phyloP scores from a whole-genome alignment of 2,888 invertebrate genomes.

The Drosophila percnosoma region DNA sequence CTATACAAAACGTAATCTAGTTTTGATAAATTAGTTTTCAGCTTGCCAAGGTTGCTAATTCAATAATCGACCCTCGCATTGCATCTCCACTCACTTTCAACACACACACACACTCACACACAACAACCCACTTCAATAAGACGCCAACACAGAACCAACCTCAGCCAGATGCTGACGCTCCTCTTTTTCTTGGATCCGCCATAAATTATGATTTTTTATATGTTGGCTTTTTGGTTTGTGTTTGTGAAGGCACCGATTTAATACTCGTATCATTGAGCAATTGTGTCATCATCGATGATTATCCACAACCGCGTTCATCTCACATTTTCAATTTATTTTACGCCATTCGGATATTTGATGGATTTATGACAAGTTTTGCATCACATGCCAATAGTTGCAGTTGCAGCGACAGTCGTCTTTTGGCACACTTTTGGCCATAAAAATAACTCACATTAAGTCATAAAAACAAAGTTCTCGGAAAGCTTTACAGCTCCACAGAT shows the following conservation, averaged over 20 bases:
- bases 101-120: constrained; percentile 12
- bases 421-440: constrained; percentile 44
- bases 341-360: constrained; percentile 26
- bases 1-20: constrained; percentile 3
- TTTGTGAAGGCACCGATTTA: not conserved
- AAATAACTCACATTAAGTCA: constrained; percentile 33
- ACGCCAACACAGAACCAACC: constrained; percentile 51
- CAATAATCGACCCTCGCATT: constrained; percentile 47
- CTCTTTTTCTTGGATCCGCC: constrained; percentile 33
- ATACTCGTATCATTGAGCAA: constrained; percentile 30
- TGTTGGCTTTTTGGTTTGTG: constrained; percentile 24
- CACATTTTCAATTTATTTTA: constrained; percentile 13
- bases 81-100: constrained; percentile 41
- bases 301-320: constrained; percentile 16
- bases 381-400: constrained; percentile 3
- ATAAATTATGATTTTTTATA: constrained; percentile 34
- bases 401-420: constrained; percentile 13
- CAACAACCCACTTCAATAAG: constrained; percentile 24
- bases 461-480: constrained; percentile 27
- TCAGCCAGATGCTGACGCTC: constrained; percentile 47
- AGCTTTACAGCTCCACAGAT: constrained; percentile 42
- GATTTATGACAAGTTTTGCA: constrained; percentile 41
- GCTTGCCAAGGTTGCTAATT: constrained; percentile 35
- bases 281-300: constrained; percentile 48
- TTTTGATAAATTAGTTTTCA: constrained; percentile 29